These are phyloP conservation scores for Xestia xanthographa DNA, from an alignment of 2,888 invertebrate species.

Conservation along the genomic window DNA sequence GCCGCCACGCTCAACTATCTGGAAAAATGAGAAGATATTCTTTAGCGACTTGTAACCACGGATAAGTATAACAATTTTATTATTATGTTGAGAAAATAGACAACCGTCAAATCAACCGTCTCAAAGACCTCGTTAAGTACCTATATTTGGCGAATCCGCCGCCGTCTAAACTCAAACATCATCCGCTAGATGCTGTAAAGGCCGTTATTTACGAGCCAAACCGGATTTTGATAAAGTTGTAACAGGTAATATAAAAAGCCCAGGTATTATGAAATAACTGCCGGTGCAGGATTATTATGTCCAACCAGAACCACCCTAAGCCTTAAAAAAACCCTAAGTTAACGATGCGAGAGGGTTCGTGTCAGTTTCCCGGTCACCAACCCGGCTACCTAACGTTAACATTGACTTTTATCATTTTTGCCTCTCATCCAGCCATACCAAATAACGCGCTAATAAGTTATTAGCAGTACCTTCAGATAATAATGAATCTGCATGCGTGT, in stretches of 20 bases:
- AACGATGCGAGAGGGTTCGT: conserved; percentile 21
- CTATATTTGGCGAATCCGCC: background rate
- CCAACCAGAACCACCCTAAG: conserved; percentile 25
- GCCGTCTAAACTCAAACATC: background rate
- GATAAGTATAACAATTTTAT: background rate
- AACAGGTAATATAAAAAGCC: conserved; percentile 2
- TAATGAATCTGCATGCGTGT: conserved; percentile 7
- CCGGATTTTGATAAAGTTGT: conserved; percentile 26
- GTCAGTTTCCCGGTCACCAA: conserved; percentile 47
- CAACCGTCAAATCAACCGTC: background rate
- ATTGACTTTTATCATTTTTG: conserved; percentile 39
- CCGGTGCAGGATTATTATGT: conserved; percentile 7
- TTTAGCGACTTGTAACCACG: conserved; percentile 20
- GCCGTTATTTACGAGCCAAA: conserved; percentile 22
- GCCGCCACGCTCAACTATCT: conserved; percentile 88
- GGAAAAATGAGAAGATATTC: conserved; percentile 65
- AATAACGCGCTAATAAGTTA: background rate
- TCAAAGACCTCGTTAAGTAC: background rate
- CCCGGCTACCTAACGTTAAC: conserved; percentile 27
- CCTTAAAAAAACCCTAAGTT: conserved; percentile 39
- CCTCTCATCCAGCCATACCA: conserved; percentile 17
- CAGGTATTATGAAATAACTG: conserved; percentile 1
- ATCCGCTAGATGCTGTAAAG: background rate
- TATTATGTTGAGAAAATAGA: background rate
- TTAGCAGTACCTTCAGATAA: background rate